These are phyloP conservation scores for Pollimyrus isidori DNA, from an alignment of 2,113 vertebrate genomes.

Conservation along the genomic window DNA sequence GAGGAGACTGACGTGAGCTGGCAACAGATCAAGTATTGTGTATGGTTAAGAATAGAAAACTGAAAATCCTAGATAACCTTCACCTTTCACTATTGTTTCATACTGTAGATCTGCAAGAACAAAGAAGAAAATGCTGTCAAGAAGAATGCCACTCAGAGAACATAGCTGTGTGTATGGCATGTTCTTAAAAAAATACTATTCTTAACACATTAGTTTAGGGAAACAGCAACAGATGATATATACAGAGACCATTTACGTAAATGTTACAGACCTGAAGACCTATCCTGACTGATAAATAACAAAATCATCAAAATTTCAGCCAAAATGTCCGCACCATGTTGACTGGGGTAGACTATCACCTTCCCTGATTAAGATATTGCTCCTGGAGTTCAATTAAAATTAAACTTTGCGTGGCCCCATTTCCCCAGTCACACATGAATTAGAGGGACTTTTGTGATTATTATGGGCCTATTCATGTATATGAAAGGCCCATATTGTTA, in stretches of 20 bases:
- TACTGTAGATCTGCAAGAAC: neutral
- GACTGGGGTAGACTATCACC: neutral
- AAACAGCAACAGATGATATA: neutral
- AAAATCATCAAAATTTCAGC: neutral
- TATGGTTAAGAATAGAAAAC: neutral
- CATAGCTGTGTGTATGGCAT: neutral
- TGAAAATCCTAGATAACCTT: neutral
- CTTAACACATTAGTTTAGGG: neutral
- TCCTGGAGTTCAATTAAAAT: neutral
- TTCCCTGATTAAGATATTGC: neutral
- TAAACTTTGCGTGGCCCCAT: neutral
- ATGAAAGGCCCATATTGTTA: no score
- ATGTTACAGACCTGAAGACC: neutral
- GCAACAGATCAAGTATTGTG: neutral
- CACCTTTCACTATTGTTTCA: neutral
- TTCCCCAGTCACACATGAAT: neutral
- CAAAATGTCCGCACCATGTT: neutral
- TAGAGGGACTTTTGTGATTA: neutral
- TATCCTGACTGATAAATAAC: neutral
- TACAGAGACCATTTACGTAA: neutral
- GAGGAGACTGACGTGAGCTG: neutral
- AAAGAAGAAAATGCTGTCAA: neutral
- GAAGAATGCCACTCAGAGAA: neutral
- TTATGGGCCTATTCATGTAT: no score
- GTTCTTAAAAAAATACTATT: neutral